Percentiles rank a stretch among this genome's conserved stretches.
Conservation (phyloP, 2,113 vertebrate species). For the Prochilodus magdalenae region DNA sequence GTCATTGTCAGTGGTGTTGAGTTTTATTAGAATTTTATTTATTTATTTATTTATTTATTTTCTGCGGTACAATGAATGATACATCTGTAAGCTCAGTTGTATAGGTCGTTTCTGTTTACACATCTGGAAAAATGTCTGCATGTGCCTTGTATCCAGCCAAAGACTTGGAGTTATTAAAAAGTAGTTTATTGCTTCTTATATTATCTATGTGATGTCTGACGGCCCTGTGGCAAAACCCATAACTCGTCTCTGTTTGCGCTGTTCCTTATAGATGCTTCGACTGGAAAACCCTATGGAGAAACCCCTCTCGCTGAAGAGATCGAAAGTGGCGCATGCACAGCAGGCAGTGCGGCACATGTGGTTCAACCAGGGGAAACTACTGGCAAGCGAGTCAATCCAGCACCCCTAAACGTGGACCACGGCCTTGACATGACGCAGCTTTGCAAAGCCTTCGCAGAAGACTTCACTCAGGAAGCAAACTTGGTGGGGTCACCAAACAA, state of each 20-base stretch:
- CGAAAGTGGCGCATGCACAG: background rate
- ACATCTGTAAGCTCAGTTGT: no score
- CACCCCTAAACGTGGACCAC: conserved; percentile 45
- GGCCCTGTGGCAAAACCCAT: background rate
- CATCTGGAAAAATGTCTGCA: no score
- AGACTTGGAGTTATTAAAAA: no score
- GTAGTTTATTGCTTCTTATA: no score
- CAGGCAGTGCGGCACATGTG: background rate
- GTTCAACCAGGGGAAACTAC: background rate
- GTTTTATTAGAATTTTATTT: no score
- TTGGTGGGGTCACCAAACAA: background rate
- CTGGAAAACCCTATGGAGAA: conserved; percentile 1
- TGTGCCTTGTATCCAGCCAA: no score
- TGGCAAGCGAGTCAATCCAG: conserved; percentile 24
- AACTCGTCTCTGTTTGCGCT: background rate
- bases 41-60: no score
- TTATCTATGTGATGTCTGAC: no score
- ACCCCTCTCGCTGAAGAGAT: background rate
- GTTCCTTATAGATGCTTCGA: background rate
- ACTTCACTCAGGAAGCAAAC: conserved; percentile 70
- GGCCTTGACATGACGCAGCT: conserved; percentile 73
- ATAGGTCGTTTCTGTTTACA: no score
- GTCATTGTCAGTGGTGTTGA: no score
- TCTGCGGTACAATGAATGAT: no score
- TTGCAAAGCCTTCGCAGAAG: conserved; percentile 71